A percentile compares a stretch with the other conserved stretches of the same genome.
phyloP scores from a whole-genome alignment of 2,888 invertebrate genomes.

The Mythimna pallens region DNA sequence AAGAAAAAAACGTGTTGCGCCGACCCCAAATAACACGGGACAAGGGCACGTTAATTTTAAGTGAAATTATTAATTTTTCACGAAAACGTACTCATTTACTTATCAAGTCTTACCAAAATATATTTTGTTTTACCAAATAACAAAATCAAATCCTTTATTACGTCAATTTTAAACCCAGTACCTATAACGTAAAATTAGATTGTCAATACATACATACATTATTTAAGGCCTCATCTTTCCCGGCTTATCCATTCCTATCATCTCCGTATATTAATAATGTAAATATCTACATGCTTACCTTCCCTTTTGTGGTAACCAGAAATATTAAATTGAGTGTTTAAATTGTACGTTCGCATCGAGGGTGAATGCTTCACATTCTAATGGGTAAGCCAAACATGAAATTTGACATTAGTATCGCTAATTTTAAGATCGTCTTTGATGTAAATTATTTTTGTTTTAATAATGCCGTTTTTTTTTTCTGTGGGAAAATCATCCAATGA shows the following conservation, averaged over 20 bases:
- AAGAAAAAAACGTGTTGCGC: no score
- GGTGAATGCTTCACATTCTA: slow-evolving; percentile 38
- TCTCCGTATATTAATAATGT: slow-evolving; percentile 52
- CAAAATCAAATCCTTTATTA: slow-evolving; percentile 9
- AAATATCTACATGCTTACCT: slow-evolving; percentile 48
- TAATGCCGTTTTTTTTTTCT: no score
- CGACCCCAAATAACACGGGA: no score
- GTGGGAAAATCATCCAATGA: no score
- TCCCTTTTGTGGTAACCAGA: slow-evolving; percentile 56
- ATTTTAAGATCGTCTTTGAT: slow-evolving; percentile 11
- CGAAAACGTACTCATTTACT: slow-evolving; percentile 9
- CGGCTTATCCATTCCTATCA: slow-evolving; percentile 49
- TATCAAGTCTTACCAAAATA: slow-evolving; percentile 9
- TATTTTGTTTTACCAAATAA: neutral
- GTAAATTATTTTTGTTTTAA: slow-evolving; percentile 7
- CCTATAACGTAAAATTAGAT: slow-evolving; percentile 39
- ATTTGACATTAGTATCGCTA: slow-evolving; percentile 9
- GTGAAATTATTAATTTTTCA: no score
- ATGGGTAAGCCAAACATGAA: slow-evolving; percentile 23
- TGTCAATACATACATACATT: slow-evolving; percentile 10
- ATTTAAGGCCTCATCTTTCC: neutral
- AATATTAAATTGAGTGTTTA: slow-evolving; percentile 60
- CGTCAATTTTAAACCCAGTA: slow-evolving; percentile 31
- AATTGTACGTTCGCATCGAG: slow-evolving; percentile 27
- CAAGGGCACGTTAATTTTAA: no score